Evolutionary conservation across 2,797 vertebrate genomes (phyloP).

Genomic region (Gymnopithys bicolor): DNA sequence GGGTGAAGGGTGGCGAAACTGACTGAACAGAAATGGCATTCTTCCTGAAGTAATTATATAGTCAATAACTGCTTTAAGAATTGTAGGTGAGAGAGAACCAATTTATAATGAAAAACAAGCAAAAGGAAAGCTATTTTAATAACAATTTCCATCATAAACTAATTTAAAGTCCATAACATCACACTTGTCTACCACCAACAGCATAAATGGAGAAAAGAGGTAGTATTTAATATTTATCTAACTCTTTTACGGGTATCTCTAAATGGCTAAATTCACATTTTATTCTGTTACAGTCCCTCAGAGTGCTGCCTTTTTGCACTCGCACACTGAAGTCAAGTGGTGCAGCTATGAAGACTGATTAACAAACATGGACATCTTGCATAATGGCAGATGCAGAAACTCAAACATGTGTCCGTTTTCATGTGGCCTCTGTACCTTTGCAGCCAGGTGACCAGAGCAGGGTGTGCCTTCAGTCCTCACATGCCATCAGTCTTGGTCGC

Average conservation of each 20-base stretch:
- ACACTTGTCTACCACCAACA: background rate
- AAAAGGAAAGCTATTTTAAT: background rate
- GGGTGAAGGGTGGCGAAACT: background rate
- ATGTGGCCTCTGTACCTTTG: background rate
- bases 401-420: background rate
- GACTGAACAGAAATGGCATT: background rate
- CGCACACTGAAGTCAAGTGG: background rate
- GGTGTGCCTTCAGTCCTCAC: background rate
- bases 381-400: background rate
- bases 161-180: background rate
- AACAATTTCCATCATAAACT: background rate
- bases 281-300: background rate
- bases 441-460: background rate
- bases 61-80: background rate
- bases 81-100: background rate
- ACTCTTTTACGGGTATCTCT: background rate
- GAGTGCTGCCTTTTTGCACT: background rate
- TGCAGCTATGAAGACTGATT: background rate
- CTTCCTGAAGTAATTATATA: background rate
- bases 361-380: background rate
- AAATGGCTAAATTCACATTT: background rate
- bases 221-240: background rate
- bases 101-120: background rate
- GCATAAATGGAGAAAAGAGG: background rate
- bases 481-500: rapidly evolving